These are phyloP conservation scores for Ciconia nigra DNA, from an alignment of 2,797 vertebrate genomes.

Conservation along the genomic window DNA sequence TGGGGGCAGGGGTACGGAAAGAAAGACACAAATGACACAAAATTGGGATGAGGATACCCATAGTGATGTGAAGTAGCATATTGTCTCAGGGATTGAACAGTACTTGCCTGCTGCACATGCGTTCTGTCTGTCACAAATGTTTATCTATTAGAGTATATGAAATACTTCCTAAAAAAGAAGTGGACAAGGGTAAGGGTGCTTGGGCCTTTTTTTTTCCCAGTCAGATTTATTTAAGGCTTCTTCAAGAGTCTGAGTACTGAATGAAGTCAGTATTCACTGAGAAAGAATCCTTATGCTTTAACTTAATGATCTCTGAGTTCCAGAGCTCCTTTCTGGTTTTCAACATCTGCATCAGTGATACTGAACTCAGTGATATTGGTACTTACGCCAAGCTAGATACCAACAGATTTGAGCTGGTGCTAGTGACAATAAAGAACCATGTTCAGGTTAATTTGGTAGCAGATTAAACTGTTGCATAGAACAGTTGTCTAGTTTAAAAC, in stretches of 20 bases:
- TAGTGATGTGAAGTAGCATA: background rate
- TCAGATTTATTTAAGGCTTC: background rate
- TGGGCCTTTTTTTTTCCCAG: background rate
- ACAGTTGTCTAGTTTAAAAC: background rate
- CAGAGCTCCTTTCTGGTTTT: background rate
- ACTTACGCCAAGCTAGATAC: background rate
- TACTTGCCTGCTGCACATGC: accelerated
- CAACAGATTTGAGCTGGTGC: background rate
- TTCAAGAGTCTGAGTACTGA: background rate
- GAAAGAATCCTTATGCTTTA: background rate
- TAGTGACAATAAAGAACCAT: background rate
- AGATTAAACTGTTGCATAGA: background rate
- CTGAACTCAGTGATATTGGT: background rate
- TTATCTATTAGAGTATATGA: background rate
- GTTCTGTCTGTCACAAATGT: background rate
- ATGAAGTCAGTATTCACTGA: background rate
- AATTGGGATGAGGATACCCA: background rate
- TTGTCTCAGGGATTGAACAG: accelerated
- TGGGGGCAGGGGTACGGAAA: background rate
- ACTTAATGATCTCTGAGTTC: background rate
- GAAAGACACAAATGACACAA: background rate
- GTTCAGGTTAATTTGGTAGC: background rate
- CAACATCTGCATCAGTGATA: background rate
- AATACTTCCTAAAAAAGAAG: background rate
- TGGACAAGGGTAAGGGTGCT: background rate